Percentiles rank a stretch among this genome's conserved stretches.
phyloP scores from a whole-genome alignment of 2,888 invertebrate genomes.

The Apodemia zela region DNA sequence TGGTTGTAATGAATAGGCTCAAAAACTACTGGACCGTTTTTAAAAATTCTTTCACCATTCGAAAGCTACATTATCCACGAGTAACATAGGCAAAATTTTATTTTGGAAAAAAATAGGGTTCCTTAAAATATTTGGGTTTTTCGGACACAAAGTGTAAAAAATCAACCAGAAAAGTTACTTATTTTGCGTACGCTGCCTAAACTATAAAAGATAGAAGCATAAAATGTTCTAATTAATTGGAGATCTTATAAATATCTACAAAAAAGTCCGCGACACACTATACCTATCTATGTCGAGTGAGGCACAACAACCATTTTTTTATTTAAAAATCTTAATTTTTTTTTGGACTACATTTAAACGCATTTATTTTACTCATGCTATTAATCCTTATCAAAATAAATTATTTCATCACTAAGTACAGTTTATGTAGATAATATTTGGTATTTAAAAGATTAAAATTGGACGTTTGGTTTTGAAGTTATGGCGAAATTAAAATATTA shows the following conservation, averaged over 20 bases:
- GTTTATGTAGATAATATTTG: constrained; percentile 23
- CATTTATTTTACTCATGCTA: constrained; percentile 10
- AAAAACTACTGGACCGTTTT: no score
- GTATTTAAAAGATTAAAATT: constrained; percentile 18
- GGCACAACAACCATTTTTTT: constrained; percentile 25
- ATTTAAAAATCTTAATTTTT: constrained; percentile 21
- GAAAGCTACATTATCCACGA: constrained; percentile 13
- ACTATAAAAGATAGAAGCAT: constrained; percentile 20
- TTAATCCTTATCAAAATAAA: constrained; percentile 19
- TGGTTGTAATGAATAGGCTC: no score
- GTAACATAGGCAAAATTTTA: constrained; percentile 11
- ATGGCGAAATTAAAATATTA: constrained; percentile 17
- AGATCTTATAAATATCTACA: constrained; percentile 27
- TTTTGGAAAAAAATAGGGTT: constrained; percentile 16
- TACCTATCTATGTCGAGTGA: constrained; percentile 26
- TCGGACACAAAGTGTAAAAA: constrained; percentile 27
- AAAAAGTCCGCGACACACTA: constrained; percentile 25
- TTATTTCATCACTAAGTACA: constrained; percentile 21
- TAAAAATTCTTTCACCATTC: constrained; percentile 8
- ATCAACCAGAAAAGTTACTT: constrained; percentile 28
- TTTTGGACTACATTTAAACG: constrained; percentile 20
- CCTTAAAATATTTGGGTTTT: background rate
- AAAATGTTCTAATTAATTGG: constrained; percentile 23
- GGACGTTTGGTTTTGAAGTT: constrained; percentile 21
- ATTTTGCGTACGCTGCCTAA: constrained; percentile 26